Conservation (phyloP, 2,113 vertebrate species). For the Solea solea region DNA sequence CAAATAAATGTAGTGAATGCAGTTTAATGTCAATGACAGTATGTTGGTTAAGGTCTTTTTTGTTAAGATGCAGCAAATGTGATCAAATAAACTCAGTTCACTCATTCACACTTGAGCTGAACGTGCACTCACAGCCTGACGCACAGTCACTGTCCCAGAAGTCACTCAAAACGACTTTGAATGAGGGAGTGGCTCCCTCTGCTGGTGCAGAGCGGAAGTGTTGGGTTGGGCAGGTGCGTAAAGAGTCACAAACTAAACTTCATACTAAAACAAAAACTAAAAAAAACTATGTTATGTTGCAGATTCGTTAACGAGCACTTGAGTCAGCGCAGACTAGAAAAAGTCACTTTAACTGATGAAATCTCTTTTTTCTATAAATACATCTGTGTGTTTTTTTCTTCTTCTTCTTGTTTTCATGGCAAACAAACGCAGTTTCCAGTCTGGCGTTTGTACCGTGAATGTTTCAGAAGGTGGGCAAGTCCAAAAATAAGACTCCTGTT, state of each 20-base stretch:
- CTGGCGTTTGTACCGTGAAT: conserved; percentile 1
- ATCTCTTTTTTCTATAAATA: too few species aligned
- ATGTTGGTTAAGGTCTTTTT: too few species aligned
- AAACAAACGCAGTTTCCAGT: neutral
- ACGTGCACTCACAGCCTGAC: neutral
- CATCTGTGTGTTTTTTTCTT: neutral
- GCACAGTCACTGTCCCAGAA: neutral
- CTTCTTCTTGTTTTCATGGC: neutral
- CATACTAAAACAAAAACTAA: neutral
- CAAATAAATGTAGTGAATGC: too few species aligned
- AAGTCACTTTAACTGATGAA: neutral
- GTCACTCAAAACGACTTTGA: neutral
- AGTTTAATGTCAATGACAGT: too few species aligned
- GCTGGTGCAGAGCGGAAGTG: conserved; percentile 36
- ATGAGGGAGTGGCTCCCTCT: conserved; percentile 54
- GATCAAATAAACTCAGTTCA: too few species aligned
- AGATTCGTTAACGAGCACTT: neutral
- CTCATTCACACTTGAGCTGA: too few species aligned
- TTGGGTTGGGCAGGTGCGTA: conserved; percentile 47
- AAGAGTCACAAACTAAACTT: conserved; percentile 8
- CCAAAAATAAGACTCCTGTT: conserved; percentile 65
- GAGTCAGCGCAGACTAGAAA: neutral
- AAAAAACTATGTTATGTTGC: neutral
- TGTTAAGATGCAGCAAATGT: too few species aligned
- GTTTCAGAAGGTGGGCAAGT: conserved; percentile 49